Base-by-base conservation (phyloP, 30 jellyfish, hydroid and myxozoan genomes). In the Aurelia aurita region DNA sequence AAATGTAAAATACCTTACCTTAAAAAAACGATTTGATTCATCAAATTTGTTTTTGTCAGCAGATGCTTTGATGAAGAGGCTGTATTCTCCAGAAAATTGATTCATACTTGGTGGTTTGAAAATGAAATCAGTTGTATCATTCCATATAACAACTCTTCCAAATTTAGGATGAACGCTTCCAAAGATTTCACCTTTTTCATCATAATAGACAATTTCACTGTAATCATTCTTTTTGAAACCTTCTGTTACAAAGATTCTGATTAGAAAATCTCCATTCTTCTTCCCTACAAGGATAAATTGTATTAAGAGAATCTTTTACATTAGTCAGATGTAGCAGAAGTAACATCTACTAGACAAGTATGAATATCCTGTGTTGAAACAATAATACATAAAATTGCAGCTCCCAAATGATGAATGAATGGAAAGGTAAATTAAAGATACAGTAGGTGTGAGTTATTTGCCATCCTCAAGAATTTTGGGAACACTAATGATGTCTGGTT, bases 101-200 rank as follows among this genome's bases (percentile, higher is more conserved):
- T 87, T 81, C 93, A 89, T 89, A 15, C 93, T 58, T 5, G 97
- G 97, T 16, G 97, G 97, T 60, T 84, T 84, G 72, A 89, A 80
- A 23, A 89, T 32, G 46, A 79, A 77, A 28, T 72, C 85, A 31
- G 77, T 75, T 29, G 90, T 61, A 26, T 87, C 97, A 63, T 74
- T 80, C 93, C 93, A 89, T 20, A 68, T 80, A 57, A 89, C 88
- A 10, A 67, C 71, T 51, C 94, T 64, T 44, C 79, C 82, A 61
- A 34, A 74, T 44, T 68, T 72, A 11, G 91, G 97, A 66, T 58
- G 69, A 1, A 89, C 82, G 3, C 89, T 45, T 15, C 85, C 89
- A 65, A 80, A 26, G 45, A 89, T 81, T 29, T 80, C 93, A 7
- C 82, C 93, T 5, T 89, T 73, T 49, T 61, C 87, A 54, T 80